phyloP scores from a whole-genome alignment of 2,888 invertebrate species.

The Alitta virens region DNA sequence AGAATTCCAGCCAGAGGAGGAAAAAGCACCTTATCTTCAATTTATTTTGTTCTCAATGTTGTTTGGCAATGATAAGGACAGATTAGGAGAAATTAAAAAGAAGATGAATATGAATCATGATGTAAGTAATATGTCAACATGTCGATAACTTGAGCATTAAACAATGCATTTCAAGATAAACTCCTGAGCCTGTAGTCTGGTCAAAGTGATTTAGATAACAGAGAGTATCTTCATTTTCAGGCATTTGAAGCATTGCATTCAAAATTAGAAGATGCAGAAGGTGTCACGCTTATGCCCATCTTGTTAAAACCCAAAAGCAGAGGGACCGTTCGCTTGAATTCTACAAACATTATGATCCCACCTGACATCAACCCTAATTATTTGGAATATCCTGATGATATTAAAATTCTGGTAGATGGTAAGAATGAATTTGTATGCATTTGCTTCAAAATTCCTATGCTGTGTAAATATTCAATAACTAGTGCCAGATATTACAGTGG shows the following conservation, averaged over 20 bases:
- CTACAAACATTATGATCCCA: constrained; percentile 71
- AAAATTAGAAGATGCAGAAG: constrained; percentile 22
- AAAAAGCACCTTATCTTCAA: constrained; percentile 23
- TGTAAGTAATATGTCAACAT: constrained; percentile 1
- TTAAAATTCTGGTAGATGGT: constrained; percentile 77
- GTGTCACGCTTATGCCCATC: constrained; percentile 60
- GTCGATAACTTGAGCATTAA: too few relatives aligned
- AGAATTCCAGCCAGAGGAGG: constrained; percentile 19
- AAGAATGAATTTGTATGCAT: too few relatives aligned
- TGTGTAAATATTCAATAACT: too few relatives aligned
- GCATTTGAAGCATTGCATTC: constrained; percentile 25
- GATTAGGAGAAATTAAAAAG: neutral
- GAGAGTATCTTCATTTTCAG: constrained; percentile 6
- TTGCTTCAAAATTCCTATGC: too few relatives aligned
- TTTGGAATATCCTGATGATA: constrained; percentile 65
- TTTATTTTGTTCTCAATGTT: constrained; percentile 20
- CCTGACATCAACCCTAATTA: constrained; percentile 88
- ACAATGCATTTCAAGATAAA: too few relatives aligned
- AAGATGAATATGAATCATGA: constrained; percentile 7
- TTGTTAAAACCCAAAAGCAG: constrained; percentile 74
- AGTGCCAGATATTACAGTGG: too few relatives aligned
- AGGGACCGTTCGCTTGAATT: constrained; percentile 73
- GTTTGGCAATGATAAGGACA: constrained; percentile 10
- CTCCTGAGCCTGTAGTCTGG: too few relatives aligned
- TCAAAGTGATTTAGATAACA: neutral